Evolutionary conservation across 1,140 invertebrate genomes (phyloP).

Genomic region (Achatina immaculata): DNA sequence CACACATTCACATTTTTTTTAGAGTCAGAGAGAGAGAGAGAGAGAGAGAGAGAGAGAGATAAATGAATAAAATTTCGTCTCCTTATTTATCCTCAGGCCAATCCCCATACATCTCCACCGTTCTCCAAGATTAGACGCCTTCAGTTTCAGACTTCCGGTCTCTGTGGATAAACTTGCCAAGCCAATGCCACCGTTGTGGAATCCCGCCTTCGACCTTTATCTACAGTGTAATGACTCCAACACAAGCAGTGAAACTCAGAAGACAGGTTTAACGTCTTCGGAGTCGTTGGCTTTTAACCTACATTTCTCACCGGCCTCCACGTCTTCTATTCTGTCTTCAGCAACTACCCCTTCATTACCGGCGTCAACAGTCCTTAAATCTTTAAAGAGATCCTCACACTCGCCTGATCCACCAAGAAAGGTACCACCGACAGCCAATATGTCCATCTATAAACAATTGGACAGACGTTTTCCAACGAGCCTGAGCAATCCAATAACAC

Average conservation of each 20-base stretch:
- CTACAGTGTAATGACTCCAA: neutral
- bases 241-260: neutral
- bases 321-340: neutral
- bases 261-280: neutral
- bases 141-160: neutral
- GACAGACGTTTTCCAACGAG: neutral
- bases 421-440: neutral
- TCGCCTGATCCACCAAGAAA: neutral
- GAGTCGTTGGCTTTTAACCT: neutral
- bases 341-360: neutral
- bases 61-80: too few relatives aligned
- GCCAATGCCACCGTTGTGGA: neutral
- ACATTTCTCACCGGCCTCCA: neutral
- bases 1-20: too few relatives aligned
- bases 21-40: too few relatives aligned
- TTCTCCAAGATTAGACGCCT: neutral
- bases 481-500: neutral
- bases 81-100: slow-evolving; percentile 14
- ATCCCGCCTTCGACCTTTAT: slow-evolving; percentile 20
- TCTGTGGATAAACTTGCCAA: neutral
- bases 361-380: neutral
- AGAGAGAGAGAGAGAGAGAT: too few relatives aligned
- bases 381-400: neutral
- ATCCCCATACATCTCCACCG: slow-evolving; percentile 27
- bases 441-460: neutral